Evolutionary conservation across 2,888 invertebrate species (phyloP), one percentile per base, ranked within the genome.

Genomic region (Acrobeloides nanus): DNA sequence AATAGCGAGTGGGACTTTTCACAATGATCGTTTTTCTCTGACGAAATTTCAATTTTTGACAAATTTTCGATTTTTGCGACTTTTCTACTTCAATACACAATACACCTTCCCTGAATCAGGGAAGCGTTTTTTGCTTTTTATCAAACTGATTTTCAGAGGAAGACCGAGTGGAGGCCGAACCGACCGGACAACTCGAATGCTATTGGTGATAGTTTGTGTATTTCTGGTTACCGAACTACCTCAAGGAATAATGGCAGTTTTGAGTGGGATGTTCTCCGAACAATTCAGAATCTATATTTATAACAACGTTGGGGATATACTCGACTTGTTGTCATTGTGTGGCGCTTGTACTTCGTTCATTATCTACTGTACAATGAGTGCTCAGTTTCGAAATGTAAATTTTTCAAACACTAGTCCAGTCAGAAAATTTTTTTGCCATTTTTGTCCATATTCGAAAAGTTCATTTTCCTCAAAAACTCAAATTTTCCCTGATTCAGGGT

Each of bases 361-460:
- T 12, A 74, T 78, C 40, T 79, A 78, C 63, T 78, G 78, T 55
- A 70, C 74, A n/a, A 79, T 78, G 78, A 76, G 76, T 52, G 72
- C 73, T 33, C 76, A 77, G 61, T 78, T 79, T 62, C 59, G 78
- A 55, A 64, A 63, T 42, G 72, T 68, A 34, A 35, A 50, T 42
- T 17, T 47, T 47, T 46, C 27, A 26, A 50, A 51, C 24, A 6
- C 21, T 53, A 37, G 20, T 17, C n/a, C 2, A n/a, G 20, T 38
- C 10, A 42, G 8, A 1, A 4, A 42, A 31, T 40, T 40, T 40
- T n/a, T 38, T 38, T 18, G n/a, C n/a, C n/a, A n/a, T n/a, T n/a
- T n/a, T n/a, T n/a, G n/a, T n/a, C n/a, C n/a, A n/a, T n/a, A n/a
- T n/a, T n/a, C n/a, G n/a, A n/a, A n/a, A n/a, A n/a, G n/a, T n/a